A percentile compares a stretch with the other conserved stretches of the same genome.
phyloP scores from a whole-genome alignment of 2,888 invertebrate genomes.

The Eulithis prunata region DNA sequence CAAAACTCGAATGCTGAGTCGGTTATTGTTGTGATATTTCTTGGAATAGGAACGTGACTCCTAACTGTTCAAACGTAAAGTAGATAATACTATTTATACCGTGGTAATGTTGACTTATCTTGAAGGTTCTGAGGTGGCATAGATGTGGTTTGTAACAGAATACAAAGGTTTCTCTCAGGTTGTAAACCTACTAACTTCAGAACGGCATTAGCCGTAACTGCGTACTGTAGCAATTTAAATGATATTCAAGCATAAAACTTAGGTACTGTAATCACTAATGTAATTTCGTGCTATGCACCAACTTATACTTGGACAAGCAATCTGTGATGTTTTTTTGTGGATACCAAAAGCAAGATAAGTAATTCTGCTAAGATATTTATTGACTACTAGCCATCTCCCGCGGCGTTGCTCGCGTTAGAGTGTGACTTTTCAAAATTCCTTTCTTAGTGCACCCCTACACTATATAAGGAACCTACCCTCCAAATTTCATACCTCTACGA shows the following conservation, averaged over 20 bases:
- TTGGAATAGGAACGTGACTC: constrained; percentile 34
- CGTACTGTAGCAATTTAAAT: neutral
- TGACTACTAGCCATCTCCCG: too few relatives aligned
- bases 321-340: too few relatives aligned
- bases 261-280: neutral
- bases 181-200: constrained; percentile 19
- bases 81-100: constrained; percentile 2
- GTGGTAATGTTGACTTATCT: constrained; percentile 30
- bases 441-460: too few relatives aligned
- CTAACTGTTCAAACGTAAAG: constrained; percentile 13
- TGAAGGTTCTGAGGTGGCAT: constrained; percentile 26
- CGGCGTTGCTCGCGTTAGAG: too few relatives aligned
- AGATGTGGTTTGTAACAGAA: constrained; percentile 24
- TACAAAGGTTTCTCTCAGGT: constrained; percentile 22
- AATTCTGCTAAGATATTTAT: too few relatives aligned
- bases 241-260: neutral
- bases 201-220: constrained; percentile 1
- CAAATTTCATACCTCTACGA: too few relatives aligned
- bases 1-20: constrained; percentile 12
- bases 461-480: too few relatives aligned
- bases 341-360: too few relatives aligned
- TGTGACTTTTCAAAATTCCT: too few relatives aligned
- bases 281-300: neutral
- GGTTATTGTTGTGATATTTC: constrained; percentile 25
- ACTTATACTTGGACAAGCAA: too few relatives aligned